phyloP scores from a whole-genome alignment of 2,797 vertebrate genomes.

The Chaetophractus vellerosus region DNA sequence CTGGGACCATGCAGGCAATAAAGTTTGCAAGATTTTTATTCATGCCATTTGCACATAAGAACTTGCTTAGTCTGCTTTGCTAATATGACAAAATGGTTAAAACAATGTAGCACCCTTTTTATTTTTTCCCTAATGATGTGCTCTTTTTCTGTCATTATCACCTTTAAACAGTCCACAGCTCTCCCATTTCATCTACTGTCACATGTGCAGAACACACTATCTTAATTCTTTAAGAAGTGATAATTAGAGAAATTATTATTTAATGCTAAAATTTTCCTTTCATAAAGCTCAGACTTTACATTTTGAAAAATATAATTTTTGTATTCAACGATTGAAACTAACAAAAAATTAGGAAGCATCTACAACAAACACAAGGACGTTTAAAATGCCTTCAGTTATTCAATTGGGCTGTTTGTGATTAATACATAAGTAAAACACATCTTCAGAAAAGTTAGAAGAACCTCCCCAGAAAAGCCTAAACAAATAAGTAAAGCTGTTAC shows the following conservation, averaged over 20 bases:
- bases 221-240: not conserved
- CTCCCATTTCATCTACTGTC: not conserved
- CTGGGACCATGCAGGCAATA: not conserved
- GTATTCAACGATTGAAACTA: not conserved
- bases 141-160: not conserved
- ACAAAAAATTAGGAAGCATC: not conserved
- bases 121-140: not conserved
- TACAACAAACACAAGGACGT: not conserved
- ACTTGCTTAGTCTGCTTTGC: conserved; percentile 14
- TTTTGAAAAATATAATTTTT: conserved; percentile 23
- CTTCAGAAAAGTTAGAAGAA: conserved; percentile 1
- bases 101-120: not conserved
- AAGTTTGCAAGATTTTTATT: not conserved
- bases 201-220: not conserved
- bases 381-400: not conserved
- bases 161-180: not conserved
- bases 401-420: conserved; percentile 21
- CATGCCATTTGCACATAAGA: not conserved
- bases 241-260: conserved; percentile 16
- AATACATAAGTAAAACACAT: not conserved
- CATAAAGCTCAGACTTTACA: conserved; percentile 8
- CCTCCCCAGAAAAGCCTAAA: not conserved
- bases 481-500: not conserved
- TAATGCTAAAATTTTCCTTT: conserved; percentile 18
- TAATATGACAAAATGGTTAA: not conserved